Percentiles rank a stretch among this genome's conserved stretches.
Conservation (phyloP, 2,797 vertebrate genomes). For the Choloepus didactylus region DNA sequence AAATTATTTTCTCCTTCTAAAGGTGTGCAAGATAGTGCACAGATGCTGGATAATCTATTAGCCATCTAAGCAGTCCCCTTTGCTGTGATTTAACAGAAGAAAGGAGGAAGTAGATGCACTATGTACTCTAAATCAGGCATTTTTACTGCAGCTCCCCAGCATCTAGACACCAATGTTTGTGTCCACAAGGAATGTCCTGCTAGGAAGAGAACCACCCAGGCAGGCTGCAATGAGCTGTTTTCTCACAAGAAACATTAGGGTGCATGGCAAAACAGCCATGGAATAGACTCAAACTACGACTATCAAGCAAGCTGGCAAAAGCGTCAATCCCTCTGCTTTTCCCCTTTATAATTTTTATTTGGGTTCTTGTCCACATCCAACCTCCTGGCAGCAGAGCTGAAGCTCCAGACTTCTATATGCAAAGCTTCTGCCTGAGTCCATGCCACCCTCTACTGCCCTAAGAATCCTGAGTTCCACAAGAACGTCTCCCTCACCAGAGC, state of each 20-base stretch:
- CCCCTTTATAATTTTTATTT: accelerated
- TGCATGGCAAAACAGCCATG: accelerated
- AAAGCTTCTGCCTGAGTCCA: neutral
- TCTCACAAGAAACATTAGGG: neutral
- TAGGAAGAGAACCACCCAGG: neutral
- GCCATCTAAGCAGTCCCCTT: neutral
- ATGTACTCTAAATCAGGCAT: constrained; percentile 31
- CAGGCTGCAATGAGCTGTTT: neutral
- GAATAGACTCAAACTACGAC: neutral
- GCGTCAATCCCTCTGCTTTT: neutral
- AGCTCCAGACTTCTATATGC: neutral
- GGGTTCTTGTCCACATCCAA: neutral
- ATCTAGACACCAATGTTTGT: neutral
- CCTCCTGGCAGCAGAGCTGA: neutral
- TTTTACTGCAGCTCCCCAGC: neutral
- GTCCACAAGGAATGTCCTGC: constrained; percentile 26
- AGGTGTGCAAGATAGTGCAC: neutral
- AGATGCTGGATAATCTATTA: constrained; percentile 59
- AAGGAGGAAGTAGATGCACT: neutral
- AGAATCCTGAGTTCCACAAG: neutral
- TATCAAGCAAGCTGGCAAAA: neutral
- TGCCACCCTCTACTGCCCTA: neutral
- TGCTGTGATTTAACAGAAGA: constrained; percentile 59
- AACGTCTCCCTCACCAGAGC: accelerated
- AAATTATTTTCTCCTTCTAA: constrained; percentile 3